Conservation (phyloP, 2,888 invertebrate genomes). For the Proisotoma minuta region DNA sequence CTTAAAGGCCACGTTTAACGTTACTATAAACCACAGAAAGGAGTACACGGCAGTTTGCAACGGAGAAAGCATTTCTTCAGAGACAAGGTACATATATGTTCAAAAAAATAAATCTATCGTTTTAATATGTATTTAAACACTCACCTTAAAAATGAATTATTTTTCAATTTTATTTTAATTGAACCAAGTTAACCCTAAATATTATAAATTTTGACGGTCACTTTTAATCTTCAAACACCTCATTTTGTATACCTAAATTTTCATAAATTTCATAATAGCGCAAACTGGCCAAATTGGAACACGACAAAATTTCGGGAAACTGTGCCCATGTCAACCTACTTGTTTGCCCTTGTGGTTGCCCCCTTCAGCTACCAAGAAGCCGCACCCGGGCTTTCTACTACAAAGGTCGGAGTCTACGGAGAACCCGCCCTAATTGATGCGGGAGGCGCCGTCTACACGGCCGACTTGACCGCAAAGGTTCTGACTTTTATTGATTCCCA, state of each 20-base stretch:
- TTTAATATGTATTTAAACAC: no score
- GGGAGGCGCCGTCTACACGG: neutral
- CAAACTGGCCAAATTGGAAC: neutral
- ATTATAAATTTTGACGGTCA: no score
- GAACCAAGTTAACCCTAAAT: no score
- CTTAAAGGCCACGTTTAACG: neutral
- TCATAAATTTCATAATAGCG: no score
- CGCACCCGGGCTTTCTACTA: neutral
- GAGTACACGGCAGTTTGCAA: neutral
- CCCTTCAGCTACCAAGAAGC: neutral
- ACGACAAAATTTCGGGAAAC: neutral
- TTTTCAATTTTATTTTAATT: no score
- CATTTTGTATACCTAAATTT: no score
- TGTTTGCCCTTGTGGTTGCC: neutral
- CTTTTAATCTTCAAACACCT: no score
- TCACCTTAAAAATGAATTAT: no score
- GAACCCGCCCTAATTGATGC: neutral
- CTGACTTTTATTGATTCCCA: neutral
- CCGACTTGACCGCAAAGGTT: neutral
- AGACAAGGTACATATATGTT: neutral
- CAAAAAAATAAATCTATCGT: no score
- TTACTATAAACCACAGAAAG: neutral
- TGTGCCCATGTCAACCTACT: neutral
- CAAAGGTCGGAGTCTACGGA: neutral
- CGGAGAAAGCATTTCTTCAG: neutral